Evolutionary conservation across 2,113 vertebrate species (phyloP).

Genomic region (Spermophilus dauricus): DNA sequence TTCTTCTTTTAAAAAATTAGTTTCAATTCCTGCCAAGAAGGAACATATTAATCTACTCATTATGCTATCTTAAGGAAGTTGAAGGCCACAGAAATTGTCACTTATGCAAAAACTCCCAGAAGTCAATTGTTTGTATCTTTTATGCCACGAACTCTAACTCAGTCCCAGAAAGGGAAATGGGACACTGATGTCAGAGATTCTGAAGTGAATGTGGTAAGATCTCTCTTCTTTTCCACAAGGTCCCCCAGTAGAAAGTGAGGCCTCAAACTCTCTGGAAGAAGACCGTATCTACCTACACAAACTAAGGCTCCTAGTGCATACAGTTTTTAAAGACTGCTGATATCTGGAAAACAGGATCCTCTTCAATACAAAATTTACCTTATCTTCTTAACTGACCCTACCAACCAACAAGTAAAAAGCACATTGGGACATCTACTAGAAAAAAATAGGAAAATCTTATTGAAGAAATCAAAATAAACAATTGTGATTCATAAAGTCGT

Average conservation of each 20-base stretch:
- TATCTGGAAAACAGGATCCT: background rate
- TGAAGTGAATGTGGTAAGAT: background rate
- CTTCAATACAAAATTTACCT: background rate
- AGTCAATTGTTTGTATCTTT: conserved; percentile 16
- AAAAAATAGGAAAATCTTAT: background rate
- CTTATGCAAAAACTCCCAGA: conserved; percentile 53
- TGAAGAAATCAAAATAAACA: conserved; percentile 6
- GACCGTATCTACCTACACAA: background rate
- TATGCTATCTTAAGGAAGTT: conserved; percentile 58
- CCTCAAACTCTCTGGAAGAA: background rate
- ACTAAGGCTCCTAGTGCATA: background rate
- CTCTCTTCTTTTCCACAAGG: background rate
- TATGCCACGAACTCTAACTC: conserved; percentile 49
- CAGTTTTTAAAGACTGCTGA: background rate
- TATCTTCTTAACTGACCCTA: background rate
- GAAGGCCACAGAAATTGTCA: conserved; percentile 56
- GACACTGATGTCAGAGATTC: background rate
- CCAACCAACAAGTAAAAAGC: background rate
- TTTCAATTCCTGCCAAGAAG: conserved; percentile 73
- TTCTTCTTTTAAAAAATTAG: conserved; percentile 64
- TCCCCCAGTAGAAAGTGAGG: background rate
- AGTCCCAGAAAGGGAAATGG: conserved; percentile 33
- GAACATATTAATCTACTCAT: conserved; percentile 71
- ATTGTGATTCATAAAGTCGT: background rate
- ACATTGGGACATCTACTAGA: background rate